phyloP scores from a whole-genome alignment of 2,113 vertebrate genomes.

The Albula glossodonta region DNA sequence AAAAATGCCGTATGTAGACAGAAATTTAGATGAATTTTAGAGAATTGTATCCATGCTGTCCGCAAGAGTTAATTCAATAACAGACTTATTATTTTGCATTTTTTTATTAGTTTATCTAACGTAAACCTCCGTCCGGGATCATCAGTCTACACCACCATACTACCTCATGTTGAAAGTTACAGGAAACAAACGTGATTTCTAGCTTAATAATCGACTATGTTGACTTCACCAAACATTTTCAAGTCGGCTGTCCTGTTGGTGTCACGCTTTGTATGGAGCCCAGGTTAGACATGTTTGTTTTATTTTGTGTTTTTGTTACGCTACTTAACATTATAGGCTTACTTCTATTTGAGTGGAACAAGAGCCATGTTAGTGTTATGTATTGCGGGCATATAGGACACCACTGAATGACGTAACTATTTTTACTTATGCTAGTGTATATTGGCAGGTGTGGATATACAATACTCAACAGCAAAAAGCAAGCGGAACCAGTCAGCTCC shows the following conservation, averaged over 20 bases:
- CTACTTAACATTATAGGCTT: neutral
- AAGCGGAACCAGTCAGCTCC: neutral
- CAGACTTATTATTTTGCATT: neutral
- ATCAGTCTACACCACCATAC: neutral
- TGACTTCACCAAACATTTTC: conserved; percentile 36
- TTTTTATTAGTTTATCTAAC: neutral
- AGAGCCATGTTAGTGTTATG: neutral
- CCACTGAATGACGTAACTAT: neutral
- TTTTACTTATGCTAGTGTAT: neutral
- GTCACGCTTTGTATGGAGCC: conserved; percentile 34
- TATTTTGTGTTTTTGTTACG: neutral
- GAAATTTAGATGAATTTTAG: neutral
- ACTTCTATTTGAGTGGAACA: neutral
- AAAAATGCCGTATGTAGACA: neutral
- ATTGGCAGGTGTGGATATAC: neutral
- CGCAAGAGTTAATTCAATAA: neutral
- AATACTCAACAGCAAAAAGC: neutral
- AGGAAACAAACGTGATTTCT: neutral
- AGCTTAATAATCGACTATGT: conserved; percentile 48
- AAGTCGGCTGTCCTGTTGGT: conserved; percentile 45
- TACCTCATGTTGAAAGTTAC: neutral
- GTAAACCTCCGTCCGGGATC: neutral
- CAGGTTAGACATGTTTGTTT: conserved; percentile 48
- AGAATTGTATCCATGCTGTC: neutral
- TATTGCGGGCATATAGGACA: neutral